Base-by-base conservation (phyloP, 2,888 invertebrate genomes). In the Sthenelais limicola region DNA sequence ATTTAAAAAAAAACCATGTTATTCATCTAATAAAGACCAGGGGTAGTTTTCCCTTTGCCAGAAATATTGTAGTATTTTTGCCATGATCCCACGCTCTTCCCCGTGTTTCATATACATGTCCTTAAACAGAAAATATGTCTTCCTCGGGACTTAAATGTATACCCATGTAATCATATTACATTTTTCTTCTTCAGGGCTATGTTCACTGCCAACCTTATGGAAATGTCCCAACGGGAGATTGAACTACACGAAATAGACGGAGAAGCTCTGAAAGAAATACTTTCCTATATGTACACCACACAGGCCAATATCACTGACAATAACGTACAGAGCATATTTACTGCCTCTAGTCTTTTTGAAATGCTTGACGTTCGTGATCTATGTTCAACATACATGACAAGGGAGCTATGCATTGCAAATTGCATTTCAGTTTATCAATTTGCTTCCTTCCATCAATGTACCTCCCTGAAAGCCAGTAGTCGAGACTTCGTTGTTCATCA, bases 261-360 rank as follows among this genome's bases (percentile, higher is more conserved):
- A 28, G 94, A 95, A 86, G 94, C 95, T 48, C 90, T 97, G 70
- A 92, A 93, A 88, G 91, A 93, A 69, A 91, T 97, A 68, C 92
- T 97, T 30, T 92, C 93, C 84, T 97, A 95, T 88, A 95, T 96
- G 88, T 97, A 97, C 84, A 94, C 95, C 74, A 96, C 94, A 88
- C 90, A 90, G 73, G 75, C 83, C 5, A 48, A 75, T 24, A 74
- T 84, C 9, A 79, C 77, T 66, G 77, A 81, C 89, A 95, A 95
- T 80, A 94, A 93, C 77, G 95, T 96, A 12, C 96, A 97, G 88
- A 92, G 93, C 9, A 89, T 96, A 38, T 88, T 97, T 77, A 92
- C 88, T 4, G 94, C 96, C 35, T 94, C 96, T 3, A 94, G 94
- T 85, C 90, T 96, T 71, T 91, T 97, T 77, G 94, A 96, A 88